Base-by-base conservation (phyloP, 1,140 invertebrate genomes). In the Amphibalanus amphitrite region DNA sequence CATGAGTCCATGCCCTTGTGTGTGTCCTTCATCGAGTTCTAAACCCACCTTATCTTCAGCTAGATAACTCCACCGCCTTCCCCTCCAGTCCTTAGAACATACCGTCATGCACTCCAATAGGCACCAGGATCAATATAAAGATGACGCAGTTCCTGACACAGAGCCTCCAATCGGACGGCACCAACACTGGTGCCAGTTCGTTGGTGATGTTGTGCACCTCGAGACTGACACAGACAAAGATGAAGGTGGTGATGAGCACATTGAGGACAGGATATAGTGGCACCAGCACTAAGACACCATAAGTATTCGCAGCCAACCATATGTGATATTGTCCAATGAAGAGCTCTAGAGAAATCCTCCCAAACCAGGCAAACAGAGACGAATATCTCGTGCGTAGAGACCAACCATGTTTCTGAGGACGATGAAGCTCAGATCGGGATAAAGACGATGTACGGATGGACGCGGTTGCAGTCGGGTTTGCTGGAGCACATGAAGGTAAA, bases 281-380 rank as follows among this genome's bases (percentile, higher is more conserved):
- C 69, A 97, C 82, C 68, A 98, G 82, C 0, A 97, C 93, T 64
- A 98, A 79, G 8, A 96, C 90, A 0, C 85, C 85, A 74, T 85
- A 81, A 0, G 84, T 84, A 82, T 97, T 94, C 0, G 95, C 93
- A 1, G 93, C 92, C 68, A 97, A 80, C 95, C 94, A 97, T 70
- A 97, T 92, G 77, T 98, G 95, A 75, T 93, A 93, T 80, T 97
- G 94, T 67, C 90, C 89, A 25, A 97, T 89, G 76, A 96, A 93
- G 28, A 97, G 80, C 83, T 98, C 95, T 72, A 98, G 82, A 30
- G 93, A 95, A 67, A 97, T 94, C 75, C 88, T 86, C 0, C 95
- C 95, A 77, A 97, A 93, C 88, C 93, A 96, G 20, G 93, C 90
- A 79, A 97, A 94, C 77, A 98, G 90, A 29, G 86, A 88, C 0